Base-by-base conservation (phyloP, 2,113 vertebrate species). In the Pterocles gutturalis region DNA sequence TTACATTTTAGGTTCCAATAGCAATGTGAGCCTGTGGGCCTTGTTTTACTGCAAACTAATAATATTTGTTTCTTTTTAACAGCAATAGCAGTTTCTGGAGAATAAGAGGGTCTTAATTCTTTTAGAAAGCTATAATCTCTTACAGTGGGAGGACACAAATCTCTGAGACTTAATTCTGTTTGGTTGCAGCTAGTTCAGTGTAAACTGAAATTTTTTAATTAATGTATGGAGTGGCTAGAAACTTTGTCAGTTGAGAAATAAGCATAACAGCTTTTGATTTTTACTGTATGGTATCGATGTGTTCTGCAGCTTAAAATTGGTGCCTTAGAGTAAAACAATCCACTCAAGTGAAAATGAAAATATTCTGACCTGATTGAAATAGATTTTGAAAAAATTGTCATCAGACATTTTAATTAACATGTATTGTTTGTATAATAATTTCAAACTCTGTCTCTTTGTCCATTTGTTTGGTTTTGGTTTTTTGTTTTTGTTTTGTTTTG, bases 311-410 rank as follows among this genome's bases (percentile, higher is more conserved):
- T 65, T 77, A 64, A 73, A 86, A 51, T 71, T 87, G 60, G 36
- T 92, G 60, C 19, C 84, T 92, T 93, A 51, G 34, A 91, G 57
- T 55, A 77, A 88, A 83, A 65, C 38, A 58, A 6, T 57, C 10
- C 5, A 69, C 9, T 57, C 17, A 11, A 90, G 38, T 78, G 79
- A 91, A 78, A 83, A 29, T 53, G 13, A 31, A 72, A 75, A 76
- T 75, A 25, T 76, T 81, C 73, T 90, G 92, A 97, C 98, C 95
- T 98, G 97, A 96, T 98, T 95, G 95, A 97, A 98, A 99, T 98
- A 98, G 98, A 92, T 99, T 98, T 99, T 98, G 98, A 98, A 98
- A 99, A 98, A 97, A 94, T 84, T 94, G 97, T 65, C 97, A 97
- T 96, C 96, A 96, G 89, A 96, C 96, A 95, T 95, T 97, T 96